Conservation (phyloP, 2,797 vertebrate genomes). For the Hylomyscus alleni region DNA sequence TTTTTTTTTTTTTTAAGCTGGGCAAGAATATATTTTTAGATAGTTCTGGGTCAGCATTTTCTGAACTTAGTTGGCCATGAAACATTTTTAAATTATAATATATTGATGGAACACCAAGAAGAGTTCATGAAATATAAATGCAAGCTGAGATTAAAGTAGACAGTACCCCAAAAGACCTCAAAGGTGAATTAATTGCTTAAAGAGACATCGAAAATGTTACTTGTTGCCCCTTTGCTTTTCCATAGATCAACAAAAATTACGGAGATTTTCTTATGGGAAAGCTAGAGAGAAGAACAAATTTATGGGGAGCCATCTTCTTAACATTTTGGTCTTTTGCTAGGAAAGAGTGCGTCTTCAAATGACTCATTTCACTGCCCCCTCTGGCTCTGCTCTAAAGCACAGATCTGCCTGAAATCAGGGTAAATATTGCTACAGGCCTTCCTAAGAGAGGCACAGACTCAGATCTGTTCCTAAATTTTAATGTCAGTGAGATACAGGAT, state of each 20-base stretch:
- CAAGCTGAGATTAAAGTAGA: conserved; percentile 55
- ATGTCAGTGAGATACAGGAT: rapidly evolving
- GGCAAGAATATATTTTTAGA: conserved; percentile 68
- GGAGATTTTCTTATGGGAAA: not conserved
- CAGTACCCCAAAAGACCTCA: conserved; percentile 46
- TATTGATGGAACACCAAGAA: conserved; percentile 68
- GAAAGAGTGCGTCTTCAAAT: not conserved
- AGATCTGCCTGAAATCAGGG: not conserved
- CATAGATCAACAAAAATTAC: conserved; percentile 42
- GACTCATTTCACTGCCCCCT: not conserved
- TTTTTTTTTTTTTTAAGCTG: not conserved
- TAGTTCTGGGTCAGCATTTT: conserved; percentile 76
- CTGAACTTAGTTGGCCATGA: conserved; percentile 52
- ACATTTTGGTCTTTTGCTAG: not conserved
- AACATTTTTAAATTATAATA: conserved; percentile 74
- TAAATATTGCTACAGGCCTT: rapidly evolving
- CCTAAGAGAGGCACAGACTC: not conserved
- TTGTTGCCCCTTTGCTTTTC: conserved; percentile 16
- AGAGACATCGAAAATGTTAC: conserved; percentile 61
- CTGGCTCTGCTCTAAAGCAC: not conserved
- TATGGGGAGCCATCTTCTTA: not conserved
- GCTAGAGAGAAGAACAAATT: conserved; percentile 41
- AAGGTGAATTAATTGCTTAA: conserved; percentile 70
- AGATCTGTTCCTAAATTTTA: no score
- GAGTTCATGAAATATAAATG: conserved; percentile 72